Base-by-base conservation (phyloP, 2,888 invertebrate genomes). In the Dexiosoma caninum region DNA sequence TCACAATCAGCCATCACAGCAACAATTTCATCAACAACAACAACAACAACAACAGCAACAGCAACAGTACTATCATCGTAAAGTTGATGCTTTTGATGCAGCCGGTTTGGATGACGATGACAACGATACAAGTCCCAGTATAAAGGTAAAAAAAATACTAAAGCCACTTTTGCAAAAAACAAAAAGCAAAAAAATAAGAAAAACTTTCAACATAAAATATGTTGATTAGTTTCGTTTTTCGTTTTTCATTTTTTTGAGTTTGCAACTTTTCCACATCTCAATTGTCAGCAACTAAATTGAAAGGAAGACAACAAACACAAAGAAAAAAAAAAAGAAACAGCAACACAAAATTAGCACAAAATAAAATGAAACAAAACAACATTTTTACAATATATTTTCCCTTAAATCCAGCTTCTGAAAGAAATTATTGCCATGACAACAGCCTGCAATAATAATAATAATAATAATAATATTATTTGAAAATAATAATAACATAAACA, bases 121-220 rank as follows among this genome's bases (percentile, higher is more conserved):
- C 78, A 81, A 81, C 44, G 74, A 81, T 46, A 81, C 81, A 55
- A 81, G 81, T 74, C 81, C 81, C 53, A 81, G 81, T 10, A 81
- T 81, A 70, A 81, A 81, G 81, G 81, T 81, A 77, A 77, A 71
- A n/a, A n/a, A 62, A 69, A 64, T n/a, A 40, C 35, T 14, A 40
- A 21, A 37, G n/a, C 12, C 21, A 27, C 19, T 19, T 19, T n/a
- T 9, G 16, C 21, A 42, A 40, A 23, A 16, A 53, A 21, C 14
- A 37, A 14, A 49, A 19, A 49, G 30, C 14, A 44, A 16, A 0
- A 27, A 32, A 32, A 46, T 10, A 16, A 16, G n/a, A 16, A 30
- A 19, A 0, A 8, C 42, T 3, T 14, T 40, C 14, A 21, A 57
- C 14, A 46, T 37, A 40, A 60, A 51, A 49, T 30, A 44, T 78